phyloP scores from a whole-genome alignment of 2,797 vertebrate genomes.

The Microhierax caerulescens region DNA sequence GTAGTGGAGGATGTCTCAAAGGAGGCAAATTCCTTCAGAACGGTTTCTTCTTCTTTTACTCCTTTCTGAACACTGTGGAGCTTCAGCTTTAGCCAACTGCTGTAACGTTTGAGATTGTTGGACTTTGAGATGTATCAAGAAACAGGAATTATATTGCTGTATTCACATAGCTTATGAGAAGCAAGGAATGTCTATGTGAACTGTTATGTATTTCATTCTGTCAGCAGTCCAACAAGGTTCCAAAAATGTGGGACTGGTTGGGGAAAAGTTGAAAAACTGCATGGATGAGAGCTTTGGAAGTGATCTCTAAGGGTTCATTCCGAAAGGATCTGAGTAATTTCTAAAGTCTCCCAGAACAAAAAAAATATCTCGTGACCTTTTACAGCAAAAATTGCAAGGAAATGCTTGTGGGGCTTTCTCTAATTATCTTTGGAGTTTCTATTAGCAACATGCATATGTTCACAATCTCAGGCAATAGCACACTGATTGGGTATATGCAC shows the following conservation, averaged over 20 bases:
- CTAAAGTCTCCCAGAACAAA: background rate
- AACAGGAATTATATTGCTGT: background rate
- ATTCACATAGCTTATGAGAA: background rate
- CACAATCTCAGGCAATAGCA: background rate
- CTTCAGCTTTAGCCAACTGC: background rate
- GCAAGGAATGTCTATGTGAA: background rate
- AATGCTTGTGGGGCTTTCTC: background rate
- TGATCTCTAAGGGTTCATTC: background rate
- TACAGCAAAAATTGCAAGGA: background rate
- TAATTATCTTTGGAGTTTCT: background rate
- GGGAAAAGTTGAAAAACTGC: background rate
- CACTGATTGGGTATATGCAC: background rate
- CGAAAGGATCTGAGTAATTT: background rate
- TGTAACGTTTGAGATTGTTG: background rate
- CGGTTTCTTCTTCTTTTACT: background rate
- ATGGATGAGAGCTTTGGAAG: background rate
- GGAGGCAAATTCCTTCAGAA: background rate
- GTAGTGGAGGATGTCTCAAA: background rate
- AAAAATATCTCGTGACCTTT: background rate
- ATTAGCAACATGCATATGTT: background rate
- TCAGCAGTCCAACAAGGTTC: background rate
- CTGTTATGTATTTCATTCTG: background rate
- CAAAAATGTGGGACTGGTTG: background rate
- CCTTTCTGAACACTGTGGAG: background rate
- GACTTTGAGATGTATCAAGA: background rate